phyloP scores from a whole-genome alignment of 2,888 invertebrate genomes.

The Drosophila ezoana region DNA sequence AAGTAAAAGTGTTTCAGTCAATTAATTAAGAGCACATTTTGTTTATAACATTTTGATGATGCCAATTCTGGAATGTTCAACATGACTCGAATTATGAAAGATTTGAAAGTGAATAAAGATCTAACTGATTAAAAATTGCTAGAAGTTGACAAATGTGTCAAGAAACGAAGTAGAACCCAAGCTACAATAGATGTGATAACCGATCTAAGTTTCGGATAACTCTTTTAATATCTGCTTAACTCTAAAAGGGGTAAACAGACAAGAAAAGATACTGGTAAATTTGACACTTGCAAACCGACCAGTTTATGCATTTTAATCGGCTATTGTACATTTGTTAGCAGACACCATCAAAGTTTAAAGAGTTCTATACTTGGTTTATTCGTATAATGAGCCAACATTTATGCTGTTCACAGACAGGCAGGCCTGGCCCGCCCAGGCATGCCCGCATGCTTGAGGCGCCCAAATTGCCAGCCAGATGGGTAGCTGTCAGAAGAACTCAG shows the following conservation, averaged over 20 bases:
- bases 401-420: conserved; percentile 60
- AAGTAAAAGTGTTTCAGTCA: conserved; percentile 62
- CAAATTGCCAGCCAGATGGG: conserved; percentile 30
- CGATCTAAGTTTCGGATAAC: background rate
- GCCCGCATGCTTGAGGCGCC: conserved; percentile 17
- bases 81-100: conserved; percentile 35
- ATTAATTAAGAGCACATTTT: conserved; percentile 65
- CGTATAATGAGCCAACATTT: conserved; percentile 71
- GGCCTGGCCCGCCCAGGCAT: conserved; percentile 29
- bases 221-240: background rate
- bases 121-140: background rate
- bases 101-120: conserved; percentile 18
- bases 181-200: background rate
- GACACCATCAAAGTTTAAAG: conserved; percentile 11
- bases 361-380: conserved; percentile 40
- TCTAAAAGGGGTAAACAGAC: background rate
- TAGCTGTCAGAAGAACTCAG: conserved; percentile 11
- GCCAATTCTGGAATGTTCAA: conserved; percentile 27
- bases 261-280: background rate
- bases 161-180: background rate
- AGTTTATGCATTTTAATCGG: conserved; percentile 34
- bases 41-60: conserved; percentile 47
- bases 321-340: conserved; percentile 3
- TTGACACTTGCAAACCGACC: conserved; percentile 22
- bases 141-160: conserved; percentile 20